Evolutionary conservation across 2,113 vertebrate species (phyloP).

Genomic region (Stictonetta naevosa): DNA sequence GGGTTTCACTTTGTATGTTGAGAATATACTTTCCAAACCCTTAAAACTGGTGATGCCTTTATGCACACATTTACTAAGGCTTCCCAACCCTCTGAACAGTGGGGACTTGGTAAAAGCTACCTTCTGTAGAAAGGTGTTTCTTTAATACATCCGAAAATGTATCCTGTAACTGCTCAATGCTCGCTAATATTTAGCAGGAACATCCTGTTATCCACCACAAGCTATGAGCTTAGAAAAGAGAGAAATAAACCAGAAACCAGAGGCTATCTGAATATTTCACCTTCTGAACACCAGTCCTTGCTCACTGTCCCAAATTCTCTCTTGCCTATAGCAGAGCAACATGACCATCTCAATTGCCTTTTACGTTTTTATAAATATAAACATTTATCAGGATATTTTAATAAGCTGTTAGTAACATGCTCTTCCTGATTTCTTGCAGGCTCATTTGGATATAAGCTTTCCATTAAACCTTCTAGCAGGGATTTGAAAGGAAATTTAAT

Average conservation of each 20-base stretch:
- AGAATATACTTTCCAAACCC: neutral
- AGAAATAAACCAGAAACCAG: neutral
- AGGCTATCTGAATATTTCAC: neutral
- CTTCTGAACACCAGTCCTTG: neutral
- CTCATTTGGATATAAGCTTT: slow-evolving; percentile 13
- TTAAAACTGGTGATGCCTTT: neutral
- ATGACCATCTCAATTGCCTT: neutral
- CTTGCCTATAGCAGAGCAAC: neutral
- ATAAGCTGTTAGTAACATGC: neutral
- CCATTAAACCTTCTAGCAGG: neutral
- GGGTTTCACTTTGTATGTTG: neutral
- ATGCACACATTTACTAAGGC: neutral
- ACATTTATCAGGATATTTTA: neutral
- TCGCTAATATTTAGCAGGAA: neutral
- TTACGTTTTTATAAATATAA: neutral
- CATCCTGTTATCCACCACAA: neutral
- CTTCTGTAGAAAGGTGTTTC: neutral
- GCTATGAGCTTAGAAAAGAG: neutral
- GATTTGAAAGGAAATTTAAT: slow-evolving; percentile 11
- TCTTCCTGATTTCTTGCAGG: slow-evolving; percentile 8
- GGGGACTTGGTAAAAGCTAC: neutral
- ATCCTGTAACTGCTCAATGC: neutral
- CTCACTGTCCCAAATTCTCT: neutral
- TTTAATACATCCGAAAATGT: neutral
- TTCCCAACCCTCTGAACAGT: neutral